A percentile compares a stretch with the other conserved stretches of the same genome.
These are phyloP conservation scores for Rhinoderma darwinii DNA, from an alignment of 2,113 vertebrate genomes.

Conservation along the genomic window DNA sequence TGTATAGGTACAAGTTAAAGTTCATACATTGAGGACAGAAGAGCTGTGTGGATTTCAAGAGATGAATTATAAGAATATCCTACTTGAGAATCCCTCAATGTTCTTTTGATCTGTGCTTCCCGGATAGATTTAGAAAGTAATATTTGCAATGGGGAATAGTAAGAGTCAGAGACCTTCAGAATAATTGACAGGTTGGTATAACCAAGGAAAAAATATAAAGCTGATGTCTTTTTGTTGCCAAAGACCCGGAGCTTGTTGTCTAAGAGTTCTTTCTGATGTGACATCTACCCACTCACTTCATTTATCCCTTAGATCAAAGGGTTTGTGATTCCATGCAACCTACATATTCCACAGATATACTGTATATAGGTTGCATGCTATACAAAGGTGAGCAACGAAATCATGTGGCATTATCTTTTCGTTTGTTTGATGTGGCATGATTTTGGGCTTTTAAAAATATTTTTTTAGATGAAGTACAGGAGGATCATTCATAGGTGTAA, in stretches of 20 bases:
- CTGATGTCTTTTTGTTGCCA: conserved; percentile 23
- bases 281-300: conserved; percentile 34
- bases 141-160: background rate
- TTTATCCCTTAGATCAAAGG: conserved; percentile 27
- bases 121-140: background rate
- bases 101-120: background rate
- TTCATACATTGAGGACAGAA: background rate
- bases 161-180: conserved; percentile 3
- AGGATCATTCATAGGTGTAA: background rate
- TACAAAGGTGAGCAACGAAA: background rate
- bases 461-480: background rate
- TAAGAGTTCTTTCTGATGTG: background rate
- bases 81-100: background rate
- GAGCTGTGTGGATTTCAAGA: background rate
- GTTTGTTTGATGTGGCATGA: background rate
- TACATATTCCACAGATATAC: too few species aligned
- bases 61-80: background rate
- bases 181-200: conserved; percentile 38
- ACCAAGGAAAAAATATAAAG: conserved; percentile 3
- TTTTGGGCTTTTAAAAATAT: background rate
- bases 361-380: background rate
- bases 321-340: background rate
- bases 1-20: background rate
- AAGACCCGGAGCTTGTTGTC: conserved; percentile 9
- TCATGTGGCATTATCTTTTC: background rate